Evolutionary conservation across 2,888 invertebrate species (phyloP).

Genomic region (Petrophora chlorosata): DNA sequence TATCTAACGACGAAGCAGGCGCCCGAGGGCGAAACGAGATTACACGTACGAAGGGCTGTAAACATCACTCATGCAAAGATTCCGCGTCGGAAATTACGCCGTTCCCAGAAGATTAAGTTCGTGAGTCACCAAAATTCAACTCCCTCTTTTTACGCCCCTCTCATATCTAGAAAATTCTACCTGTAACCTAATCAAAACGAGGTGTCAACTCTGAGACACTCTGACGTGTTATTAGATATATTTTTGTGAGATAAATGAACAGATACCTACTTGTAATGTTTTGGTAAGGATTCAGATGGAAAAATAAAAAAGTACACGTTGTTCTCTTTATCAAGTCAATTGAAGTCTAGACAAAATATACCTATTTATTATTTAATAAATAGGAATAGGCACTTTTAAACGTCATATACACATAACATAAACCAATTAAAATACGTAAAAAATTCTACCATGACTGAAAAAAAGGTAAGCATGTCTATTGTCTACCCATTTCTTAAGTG

Average conservation of each 20-base stretch:
- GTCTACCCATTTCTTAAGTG: no score
- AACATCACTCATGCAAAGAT: conserved; percentile 29
- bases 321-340: no score
- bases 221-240: conserved; percentile 30
- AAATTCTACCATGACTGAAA: no score
- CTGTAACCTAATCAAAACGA: conserved; percentile 25
- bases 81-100: conserved; percentile 40
- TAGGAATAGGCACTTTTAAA: no score
- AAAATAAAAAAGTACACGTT: conserved; percentile 13
- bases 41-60: background rate
- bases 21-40: background rate
- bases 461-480: no score
- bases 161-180: conserved; percentile 13
- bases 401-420: no score
- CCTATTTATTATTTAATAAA: no score
- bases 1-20: background rate
- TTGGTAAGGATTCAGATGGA: conserved; percentile 12
- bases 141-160: conserved; percentile 6
- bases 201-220: conserved; percentile 26
- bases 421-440: no score
- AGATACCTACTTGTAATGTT: conserved; percentile 32
- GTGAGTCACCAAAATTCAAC: conserved; percentile 28
- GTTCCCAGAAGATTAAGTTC: conserved; percentile 39
- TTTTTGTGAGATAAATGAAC: conserved; percentile 24
- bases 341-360: background rate